Conservation (phyloP, 2,113 vertebrate species). For the Salvelinus namaycush region DNA sequence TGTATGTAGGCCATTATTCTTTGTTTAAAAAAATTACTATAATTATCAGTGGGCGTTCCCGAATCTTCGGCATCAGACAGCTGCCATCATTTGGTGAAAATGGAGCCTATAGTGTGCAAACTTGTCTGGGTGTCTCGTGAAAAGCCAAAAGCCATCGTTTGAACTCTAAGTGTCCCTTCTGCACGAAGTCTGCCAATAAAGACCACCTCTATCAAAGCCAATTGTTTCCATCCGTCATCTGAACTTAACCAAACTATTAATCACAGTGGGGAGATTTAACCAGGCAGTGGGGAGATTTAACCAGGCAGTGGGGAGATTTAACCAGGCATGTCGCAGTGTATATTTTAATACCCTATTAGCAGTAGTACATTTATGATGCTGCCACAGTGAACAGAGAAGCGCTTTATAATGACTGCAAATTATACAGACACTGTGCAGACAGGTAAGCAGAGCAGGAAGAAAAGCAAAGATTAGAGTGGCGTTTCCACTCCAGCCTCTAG, state of each 20-base stretch:
- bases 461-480: conserved; percentile 52
- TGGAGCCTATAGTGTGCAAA: conserved; percentile 39
- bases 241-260: conserved; percentile 38
- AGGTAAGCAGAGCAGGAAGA: conserved; percentile 51
- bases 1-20: no score
- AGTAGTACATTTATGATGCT: conserved; percentile 38
- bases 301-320: no score
- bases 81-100: conserved; percentile 15
- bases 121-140: conserved; percentile 21
- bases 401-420: conserved; percentile 51
- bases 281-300: conserved; percentile 1
- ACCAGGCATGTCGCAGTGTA: conserved; percentile 50
- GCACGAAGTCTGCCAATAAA: conserved; percentile 34
- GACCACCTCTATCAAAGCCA: conserved; percentile 33
- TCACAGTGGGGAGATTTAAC: conserved; percentile 30
- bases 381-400: conserved; percentile 52
- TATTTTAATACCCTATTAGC: conserved; percentile 53
- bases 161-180: conserved; percentile 23
- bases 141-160: conserved; percentile 38
- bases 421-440: conserved; percentile 27
- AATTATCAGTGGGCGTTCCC: conserved; percentile 31
- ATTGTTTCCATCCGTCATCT: conserved; percentile 52
- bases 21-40: conserved; percentile 13
- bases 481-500: conserved; percentile 30
- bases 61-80: conserved; percentile 19